Percentiles rank a stretch among this genome's conserved stretches.
These are phyloP conservation scores for Anthopleura xanthogrammica DNA, from an alignment of 92 coral and sea anemone species.

Conservation along the genomic window DNA sequence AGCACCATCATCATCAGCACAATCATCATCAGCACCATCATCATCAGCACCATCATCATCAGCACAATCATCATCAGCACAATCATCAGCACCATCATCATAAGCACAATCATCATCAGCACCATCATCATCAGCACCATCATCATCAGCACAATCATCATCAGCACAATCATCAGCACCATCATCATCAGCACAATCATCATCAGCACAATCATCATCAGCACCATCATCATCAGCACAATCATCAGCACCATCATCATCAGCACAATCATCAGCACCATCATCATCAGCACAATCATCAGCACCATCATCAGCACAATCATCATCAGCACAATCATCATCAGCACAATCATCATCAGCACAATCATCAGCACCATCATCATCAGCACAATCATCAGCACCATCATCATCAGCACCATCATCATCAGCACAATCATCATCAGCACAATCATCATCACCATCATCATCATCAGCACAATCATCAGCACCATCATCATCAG, in stretches of 20 bases:
- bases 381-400: background rate
- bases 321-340: too few species aligned
- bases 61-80: too few species aligned
- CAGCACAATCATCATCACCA: background rate
- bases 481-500: background rate
- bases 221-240: background rate
- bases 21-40: background rate
- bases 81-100: background rate
- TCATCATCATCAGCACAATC: background rate
- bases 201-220: too few species aligned
- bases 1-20: background rate
- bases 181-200: background rate
- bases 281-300: background rate
- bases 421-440: too few species aligned
- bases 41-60: background rate
- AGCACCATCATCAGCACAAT: too few species aligned
- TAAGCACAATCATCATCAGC: too few species aligned
- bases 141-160: background rate
- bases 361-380: background rate
- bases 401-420: background rate
- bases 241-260: background rate
- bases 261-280: background rate
- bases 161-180: background rate
- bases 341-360: background rate
- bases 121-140: background rate